A percentile compares a stretch with the other conserved stretches of the same genome.
phyloP scores from a whole-genome alignment of 2,888 invertebrate species.

The Syritta pipiens region DNA sequence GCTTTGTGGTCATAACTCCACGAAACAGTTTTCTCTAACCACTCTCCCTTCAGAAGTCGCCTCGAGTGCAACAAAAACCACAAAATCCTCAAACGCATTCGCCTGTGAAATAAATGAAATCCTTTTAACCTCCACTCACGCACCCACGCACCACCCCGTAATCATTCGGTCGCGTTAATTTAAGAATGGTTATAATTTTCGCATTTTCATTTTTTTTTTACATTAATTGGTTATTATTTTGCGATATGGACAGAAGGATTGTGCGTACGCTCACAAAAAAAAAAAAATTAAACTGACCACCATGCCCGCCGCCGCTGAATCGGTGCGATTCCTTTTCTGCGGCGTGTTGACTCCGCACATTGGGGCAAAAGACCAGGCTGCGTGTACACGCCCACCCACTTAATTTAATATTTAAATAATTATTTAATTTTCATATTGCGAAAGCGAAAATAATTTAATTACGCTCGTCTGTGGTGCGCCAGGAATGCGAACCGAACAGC shows the following conservation, averaged over 20 bases:
- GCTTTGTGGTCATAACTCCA: too few species aligned
- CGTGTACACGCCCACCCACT: conserved; percentile 1
- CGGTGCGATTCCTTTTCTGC: conserved; percentile 24
- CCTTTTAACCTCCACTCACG: conserved; percentile 1
- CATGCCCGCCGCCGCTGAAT: not conserved
- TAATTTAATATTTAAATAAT: conserved; percentile 69
- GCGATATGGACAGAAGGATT: conserved; percentile 25
- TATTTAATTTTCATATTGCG: conserved; percentile 66
- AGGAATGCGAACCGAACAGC: conserved; percentile 11
- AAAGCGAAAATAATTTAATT: conserved; percentile 69
- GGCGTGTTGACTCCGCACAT: conserved; percentile 9
- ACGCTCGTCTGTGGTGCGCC: conserved; percentile 51
- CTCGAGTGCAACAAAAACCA: too few species aligned
- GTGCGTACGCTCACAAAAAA: not conserved
- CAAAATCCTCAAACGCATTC: not conserved
- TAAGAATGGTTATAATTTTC: conserved; percentile 29
- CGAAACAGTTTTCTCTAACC: too few species aligned
- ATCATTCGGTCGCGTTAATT: conserved; percentile 50
- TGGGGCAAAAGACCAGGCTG: not conserved
- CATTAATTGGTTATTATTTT: conserved; percentile 59
- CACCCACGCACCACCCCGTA: not conserved
- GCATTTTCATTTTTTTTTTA: conserved; percentile 11
- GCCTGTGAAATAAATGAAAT: conserved; percentile 21
- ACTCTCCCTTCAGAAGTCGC: too few species aligned
- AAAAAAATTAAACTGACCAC: not conserved